phyloP scores from a whole-genome alignment of 64 coral and sea anemone genomes.

The Stichodactyla mertensii region DNA sequence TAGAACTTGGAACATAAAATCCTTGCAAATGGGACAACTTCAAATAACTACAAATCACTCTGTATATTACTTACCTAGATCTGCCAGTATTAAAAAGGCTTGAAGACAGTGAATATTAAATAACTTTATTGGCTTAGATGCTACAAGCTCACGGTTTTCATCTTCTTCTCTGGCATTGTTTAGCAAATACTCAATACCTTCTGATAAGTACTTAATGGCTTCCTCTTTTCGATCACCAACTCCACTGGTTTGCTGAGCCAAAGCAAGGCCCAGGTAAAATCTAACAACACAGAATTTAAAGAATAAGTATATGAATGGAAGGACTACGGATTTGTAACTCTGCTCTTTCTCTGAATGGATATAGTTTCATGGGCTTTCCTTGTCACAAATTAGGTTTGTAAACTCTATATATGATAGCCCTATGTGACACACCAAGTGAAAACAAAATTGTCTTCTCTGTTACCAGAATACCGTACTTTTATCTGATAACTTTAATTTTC shows the following conservation, averaged over 20 bases:
- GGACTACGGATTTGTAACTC: too few relatives aligned
- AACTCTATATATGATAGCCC: too few relatives aligned
- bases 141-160: conserved; percentile 21
- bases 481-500: not conserved
- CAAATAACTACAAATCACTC: too few relatives aligned
- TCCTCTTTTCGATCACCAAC: conserved; percentile 53
- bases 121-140: conserved; percentile 31
- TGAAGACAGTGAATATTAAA: conserved; percentile 68
- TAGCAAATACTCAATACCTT: conserved; percentile 75
- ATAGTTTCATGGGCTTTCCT: too few relatives aligned
- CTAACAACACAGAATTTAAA: not conserved
- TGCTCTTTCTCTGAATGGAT: too few relatives aligned
- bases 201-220: conserved; percentile 66
- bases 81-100: conserved; percentile 58
- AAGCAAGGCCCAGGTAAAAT: conserved; percentile 77
- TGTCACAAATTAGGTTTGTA: too few relatives aligned
- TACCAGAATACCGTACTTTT: too few relatives aligned
- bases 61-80: conserved; percentile 21
- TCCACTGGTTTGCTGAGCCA: conserved; percentile 52
- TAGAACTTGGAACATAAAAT: too few relatives aligned
- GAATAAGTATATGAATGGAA: too few relatives aligned
- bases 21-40: too few relatives aligned
- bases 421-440: too few relatives aligned
- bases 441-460: too few relatives aligned
- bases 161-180: conserved; percentile 34